Conservation (phyloP, 2,113 vertebrate genomes). For the Clupea harengus region DNA sequence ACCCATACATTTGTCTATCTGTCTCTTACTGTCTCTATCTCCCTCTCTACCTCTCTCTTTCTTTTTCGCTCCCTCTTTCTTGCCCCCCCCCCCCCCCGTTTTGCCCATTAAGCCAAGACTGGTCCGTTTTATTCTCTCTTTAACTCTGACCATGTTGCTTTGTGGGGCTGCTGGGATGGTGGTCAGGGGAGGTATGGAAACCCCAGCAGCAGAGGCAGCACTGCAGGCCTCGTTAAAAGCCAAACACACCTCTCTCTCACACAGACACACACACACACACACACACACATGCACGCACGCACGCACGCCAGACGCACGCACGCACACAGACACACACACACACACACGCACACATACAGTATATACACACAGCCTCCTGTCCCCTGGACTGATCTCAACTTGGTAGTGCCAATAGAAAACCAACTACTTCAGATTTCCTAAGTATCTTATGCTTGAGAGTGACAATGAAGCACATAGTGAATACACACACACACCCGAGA, state of each 20-base stretch:
- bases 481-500: conserved; percentile 10
- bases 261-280: not conserved
- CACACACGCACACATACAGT: no score
- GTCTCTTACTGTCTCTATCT: not conserved
- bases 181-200: not conserved
- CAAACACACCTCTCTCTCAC: not conserved
- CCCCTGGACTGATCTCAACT: no score
- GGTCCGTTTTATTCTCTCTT: no score
- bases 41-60: not conserved
- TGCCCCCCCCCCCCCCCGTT: no score
- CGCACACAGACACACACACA: not conserved
- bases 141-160: no score
- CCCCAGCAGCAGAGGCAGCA: not conserved
- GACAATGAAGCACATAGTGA: no score
- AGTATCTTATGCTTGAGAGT: no score
- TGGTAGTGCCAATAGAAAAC: no score
- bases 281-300: not conserved
- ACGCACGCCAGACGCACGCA: not conserved
- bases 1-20: not conserved
- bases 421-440: no score
- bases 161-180: not conserved
- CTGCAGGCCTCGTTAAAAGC: not conserved
- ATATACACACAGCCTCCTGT: no score
- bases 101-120: no score
- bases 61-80: not conserved